Base-by-base conservation (phyloP, 2,797 vertebrate species). In the Molothrus ater region DNA sequence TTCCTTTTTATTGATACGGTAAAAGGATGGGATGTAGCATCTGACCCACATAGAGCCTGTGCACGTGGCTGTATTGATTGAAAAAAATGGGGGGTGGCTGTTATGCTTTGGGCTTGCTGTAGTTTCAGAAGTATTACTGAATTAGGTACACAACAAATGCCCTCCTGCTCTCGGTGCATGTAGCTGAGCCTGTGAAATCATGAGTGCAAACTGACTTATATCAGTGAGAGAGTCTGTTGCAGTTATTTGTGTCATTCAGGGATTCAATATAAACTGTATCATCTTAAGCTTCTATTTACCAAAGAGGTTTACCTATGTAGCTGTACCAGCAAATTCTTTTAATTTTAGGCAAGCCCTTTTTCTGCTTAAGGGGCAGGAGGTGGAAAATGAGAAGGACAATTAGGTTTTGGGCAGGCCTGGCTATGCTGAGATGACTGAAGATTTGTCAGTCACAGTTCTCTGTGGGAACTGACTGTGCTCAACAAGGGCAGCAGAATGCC, bases 1-100 rank as follows among this genome's bases (percentile, higher is more conserved):
- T 92, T 92, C 13, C 69, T 71, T 92, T 96, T 94, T 92, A 89
- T 94, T 93, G 45, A 72, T n/a, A 24, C 63, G 90, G 81, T 85
- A 65, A 25, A 86, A 85, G 11, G 11, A 29, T 60, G 45, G 42
- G 51, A 45, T 82, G 69, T 59, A 59, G 17, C n/a, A 31, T 53
- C 25, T 51, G 48, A 50, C 40, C 21, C 38, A 25, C 17, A 6
- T 10, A 34, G 25, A 60, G 22, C 32, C 28, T 83, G 15, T 42
- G 25, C 9, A 6, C 11, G 48, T 78, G 56, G 40, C 64, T 82
- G 8, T 47, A 29, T 1, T 26, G 59, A 64, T 28, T 11, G 38
- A 36, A 25, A 51, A 20, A 78, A 50, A 28, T 31, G n/a, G 5
- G 8, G 11, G 74, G 82, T 87, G 25, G 38, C 32, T 76, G 29